A percentile compares a stretch with the other conserved stretches of the same genome.
These are phyloP conservation scores for Seladonia tumulorum DNA, from an alignment of 2,888 invertebrate genomes.

Conservation along the genomic window DNA sequence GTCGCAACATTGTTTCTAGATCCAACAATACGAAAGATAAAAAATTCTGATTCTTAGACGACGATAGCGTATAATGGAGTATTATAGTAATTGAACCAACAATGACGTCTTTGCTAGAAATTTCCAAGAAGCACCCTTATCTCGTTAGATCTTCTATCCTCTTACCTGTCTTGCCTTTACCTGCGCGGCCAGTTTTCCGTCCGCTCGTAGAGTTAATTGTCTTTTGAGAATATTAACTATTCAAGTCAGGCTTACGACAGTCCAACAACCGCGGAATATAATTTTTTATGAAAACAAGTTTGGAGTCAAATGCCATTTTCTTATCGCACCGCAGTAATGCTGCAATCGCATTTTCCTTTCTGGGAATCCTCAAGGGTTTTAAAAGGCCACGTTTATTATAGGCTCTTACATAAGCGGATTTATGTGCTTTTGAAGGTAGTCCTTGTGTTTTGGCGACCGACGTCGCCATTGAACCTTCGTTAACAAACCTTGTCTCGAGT, in stretches of 20 bases:
- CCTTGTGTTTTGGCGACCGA: slow-evolving; percentile 19
- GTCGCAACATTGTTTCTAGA: not conserved
- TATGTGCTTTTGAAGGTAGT: slow-evolving; percentile 28
- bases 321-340: slow-evolving; percentile 24
- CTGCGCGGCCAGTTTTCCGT: not conserved
- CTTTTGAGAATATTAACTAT: not conserved
- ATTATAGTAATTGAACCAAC: slow-evolving; percentile 22
- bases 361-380: slow-evolving; percentile 12
- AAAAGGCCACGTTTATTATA: slow-evolving; percentile 36
- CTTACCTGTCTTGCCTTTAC: slow-evolving; percentile 27
- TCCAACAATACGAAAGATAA: not conserved
- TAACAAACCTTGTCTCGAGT: not conserved
- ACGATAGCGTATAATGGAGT: slow-evolving; percentile 41
- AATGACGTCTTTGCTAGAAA: slow-evolving; percentile 45
- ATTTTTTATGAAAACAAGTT: not conserved
- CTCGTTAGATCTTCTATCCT: slow-evolving; percentile 12
- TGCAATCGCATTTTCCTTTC: slow-evolving; percentile 22
- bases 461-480: not conserved
- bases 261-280: not conserved
- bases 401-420: slow-evolving; percentile 48
- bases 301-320: not conserved
- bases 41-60: slow-evolving; percentile 16
- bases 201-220: not conserved
- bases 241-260: not conserved
- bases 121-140: slow-evolving; percentile 62